These are phyloP conservation scores for Sebastiscus albofasciatus DNA, from an alignment of 2,797 vertebrate genomes.

Conservation along the genomic window DNA sequence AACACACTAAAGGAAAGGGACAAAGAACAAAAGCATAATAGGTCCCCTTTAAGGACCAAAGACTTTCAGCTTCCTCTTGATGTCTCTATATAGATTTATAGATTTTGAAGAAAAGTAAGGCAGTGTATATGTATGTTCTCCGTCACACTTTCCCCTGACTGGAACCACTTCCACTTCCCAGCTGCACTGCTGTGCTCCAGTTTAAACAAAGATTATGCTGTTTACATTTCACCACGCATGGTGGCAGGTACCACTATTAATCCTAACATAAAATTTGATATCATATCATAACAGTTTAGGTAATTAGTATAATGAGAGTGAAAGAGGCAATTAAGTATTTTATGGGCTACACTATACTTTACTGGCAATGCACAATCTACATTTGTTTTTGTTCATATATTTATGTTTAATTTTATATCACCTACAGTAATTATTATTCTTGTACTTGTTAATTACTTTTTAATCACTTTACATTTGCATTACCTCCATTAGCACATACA, in stretches of 20 bases:
- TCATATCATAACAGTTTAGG: background rate
- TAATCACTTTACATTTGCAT: background rate
- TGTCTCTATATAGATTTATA: background rate
- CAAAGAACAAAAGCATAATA: too few relatives aligned
- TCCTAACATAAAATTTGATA: background rate
- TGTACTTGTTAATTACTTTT: background rate
- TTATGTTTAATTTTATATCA: background rate
- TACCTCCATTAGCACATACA: background rate
- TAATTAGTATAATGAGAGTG: background rate
- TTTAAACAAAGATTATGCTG: constrained; percentile 1
- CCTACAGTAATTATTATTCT: background rate
- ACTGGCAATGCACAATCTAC: background rate
- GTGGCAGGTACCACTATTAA: background rate
- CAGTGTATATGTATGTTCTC: background rate
- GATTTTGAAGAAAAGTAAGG: background rate
- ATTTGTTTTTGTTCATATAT: background rate
- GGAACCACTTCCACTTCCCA: background rate
- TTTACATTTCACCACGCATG: background rate
- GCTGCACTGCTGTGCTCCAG: background rate
- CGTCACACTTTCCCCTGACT: background rate
- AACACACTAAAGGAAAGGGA: too few relatives aligned
- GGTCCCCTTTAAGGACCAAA: too few relatives aligned
- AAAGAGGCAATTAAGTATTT: background rate
- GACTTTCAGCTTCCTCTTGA: background rate
- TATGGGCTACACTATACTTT: background rate